phyloP scores from a whole-genome alignment of 2,113 vertebrate species.

The Saimiri boliviensis region DNA sequence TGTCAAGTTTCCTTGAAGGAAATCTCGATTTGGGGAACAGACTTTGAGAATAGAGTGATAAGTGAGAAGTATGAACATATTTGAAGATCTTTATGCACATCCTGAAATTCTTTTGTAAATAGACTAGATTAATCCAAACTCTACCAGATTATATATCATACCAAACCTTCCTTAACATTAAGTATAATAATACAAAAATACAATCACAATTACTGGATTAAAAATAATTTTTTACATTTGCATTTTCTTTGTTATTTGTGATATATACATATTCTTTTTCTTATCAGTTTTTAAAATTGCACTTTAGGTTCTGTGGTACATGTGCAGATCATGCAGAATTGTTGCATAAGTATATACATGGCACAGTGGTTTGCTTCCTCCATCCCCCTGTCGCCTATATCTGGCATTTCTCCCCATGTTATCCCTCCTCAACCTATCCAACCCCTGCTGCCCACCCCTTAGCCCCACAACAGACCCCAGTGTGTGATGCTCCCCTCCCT shows the following conservation, averaged over 20 bases:
- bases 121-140: neutral
- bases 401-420: no score
- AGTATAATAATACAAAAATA: neutral
- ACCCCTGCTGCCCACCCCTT: no score
- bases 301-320: no score
- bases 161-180: neutral
- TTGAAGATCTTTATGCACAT: neutral
- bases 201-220: neutral
- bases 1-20: neutral
- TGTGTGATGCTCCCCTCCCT: no score
- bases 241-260: neutral
- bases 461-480: no score
- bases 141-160: neutral
- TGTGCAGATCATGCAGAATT: no score
- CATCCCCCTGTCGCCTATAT: no score
- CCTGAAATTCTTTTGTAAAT: neutral
- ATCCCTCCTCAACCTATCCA: no score
- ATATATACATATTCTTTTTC: neutral
- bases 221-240: neutral
- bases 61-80: neutral
- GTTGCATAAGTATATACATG: no score
- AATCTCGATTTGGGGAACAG: neutral
- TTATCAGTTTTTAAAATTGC: no score
- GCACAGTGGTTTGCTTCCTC: no score
- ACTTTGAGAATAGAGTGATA: neutral